These are phyloP conservation scores for Micronycteris hirsuta DNA, from an alignment of 2,113 vertebrate genomes.

Conservation along the genomic window DNA sequence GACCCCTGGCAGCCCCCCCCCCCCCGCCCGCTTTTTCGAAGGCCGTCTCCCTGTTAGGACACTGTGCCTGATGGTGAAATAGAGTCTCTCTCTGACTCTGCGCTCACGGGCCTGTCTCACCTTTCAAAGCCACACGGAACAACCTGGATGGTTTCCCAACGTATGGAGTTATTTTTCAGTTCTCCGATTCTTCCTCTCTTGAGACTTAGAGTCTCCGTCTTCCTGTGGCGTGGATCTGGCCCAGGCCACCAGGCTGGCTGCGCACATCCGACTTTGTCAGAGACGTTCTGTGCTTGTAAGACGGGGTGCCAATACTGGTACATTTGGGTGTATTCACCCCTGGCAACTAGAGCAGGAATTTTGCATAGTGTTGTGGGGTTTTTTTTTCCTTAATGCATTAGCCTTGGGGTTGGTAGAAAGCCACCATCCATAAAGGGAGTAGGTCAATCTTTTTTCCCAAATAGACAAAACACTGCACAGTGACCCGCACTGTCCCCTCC, in stretches of 20 bases:
- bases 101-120: background rate
- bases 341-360: background rate
- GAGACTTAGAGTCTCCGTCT: background rate
- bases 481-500: background rate
- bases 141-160: background rate
- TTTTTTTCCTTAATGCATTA: background rate
- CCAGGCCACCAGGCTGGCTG: background rate
- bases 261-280: background rate
- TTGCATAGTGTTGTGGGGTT: background rate
- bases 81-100: background rate
- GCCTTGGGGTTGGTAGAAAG: background rate
- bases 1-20: background rate
- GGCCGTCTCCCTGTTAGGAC: background rate
- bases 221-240: background rate
- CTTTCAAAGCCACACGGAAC: background rate
- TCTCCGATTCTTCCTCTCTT: background rate
- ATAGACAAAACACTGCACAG: background rate
- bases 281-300: background rate
- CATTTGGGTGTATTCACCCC: background rate
- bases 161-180: background rate
- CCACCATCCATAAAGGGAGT: background rate
- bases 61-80: background rate
- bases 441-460: background rate
- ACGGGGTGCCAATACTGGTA: accelerated
- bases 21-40: too few relatives aligned